These are phyloP conservation scores for Melanotaenia parkinsoni DNA, from an alignment of 2,797 vertebrate species.

Conservation along the genomic window DNA sequence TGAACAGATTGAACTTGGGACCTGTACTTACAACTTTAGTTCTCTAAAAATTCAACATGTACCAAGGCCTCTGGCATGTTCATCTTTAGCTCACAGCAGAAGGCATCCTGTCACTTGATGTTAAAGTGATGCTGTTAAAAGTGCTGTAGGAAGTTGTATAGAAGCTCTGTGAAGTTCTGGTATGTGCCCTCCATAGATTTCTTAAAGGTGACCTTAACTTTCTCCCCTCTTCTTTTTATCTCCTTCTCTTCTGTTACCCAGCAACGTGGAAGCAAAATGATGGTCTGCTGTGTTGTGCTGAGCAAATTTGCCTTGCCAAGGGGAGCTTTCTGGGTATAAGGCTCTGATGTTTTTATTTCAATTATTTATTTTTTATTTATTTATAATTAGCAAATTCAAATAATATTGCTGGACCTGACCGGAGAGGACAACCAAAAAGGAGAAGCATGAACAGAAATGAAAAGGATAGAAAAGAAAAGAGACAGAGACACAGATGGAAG, in stretches of 20 bases:
- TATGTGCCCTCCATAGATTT: background rate
- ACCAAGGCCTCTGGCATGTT: background rate
- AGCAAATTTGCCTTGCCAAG: too few relatives aligned
- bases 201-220: background rate
- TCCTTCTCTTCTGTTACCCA: background rate
- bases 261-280: too few relatives aligned
- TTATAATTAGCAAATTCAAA: too few relatives aligned
- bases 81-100: background rate
- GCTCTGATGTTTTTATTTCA: too few relatives aligned
- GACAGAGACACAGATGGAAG: too few relatives aligned
- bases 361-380: too few relatives aligned
- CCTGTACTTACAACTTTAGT: conserved; percentile 1
- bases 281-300: too few relatives aligned
- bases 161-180: background rate
- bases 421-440: too few relatives aligned
- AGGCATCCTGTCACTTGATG: background rate
- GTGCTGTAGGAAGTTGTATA: background rate
- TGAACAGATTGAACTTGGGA: background rate
- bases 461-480: too few relatives aligned
- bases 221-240: background rate
- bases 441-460: too few relatives aligned
- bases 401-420: too few relatives aligned
- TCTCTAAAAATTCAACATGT: background rate
- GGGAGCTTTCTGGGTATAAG: too few relatives aligned
- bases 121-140: conserved; percentile 4